A percentile compares a stretch with the other conserved stretches of the same genome.
These are phyloP conservation scores for Prionailurus bengalensis DNA, from an alignment of 2,113 vertebrate species.

Conservation along the genomic window DNA sequence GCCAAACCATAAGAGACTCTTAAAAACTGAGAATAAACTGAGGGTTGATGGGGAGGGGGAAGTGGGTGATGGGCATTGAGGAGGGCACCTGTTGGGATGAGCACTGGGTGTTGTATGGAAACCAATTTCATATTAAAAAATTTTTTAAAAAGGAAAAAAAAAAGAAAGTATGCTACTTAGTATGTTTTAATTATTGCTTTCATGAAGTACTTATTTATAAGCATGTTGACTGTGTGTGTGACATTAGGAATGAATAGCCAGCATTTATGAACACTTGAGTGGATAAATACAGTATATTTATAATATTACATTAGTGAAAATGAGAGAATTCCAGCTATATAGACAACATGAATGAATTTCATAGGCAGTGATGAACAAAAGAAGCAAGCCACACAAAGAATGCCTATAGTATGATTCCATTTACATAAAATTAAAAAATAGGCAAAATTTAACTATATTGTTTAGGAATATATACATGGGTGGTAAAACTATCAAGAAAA, in stretches of 20 bases:
- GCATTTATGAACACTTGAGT: neutral
- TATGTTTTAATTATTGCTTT: neutral
- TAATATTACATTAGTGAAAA: neutral
- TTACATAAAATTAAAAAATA: neutral
- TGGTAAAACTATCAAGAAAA: neutral
- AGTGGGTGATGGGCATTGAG: too few species aligned
- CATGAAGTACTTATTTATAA: neutral
- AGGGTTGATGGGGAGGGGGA: too few species aligned
- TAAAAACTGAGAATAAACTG: too few species aligned
- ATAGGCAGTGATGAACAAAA: neutral
- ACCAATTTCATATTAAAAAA: too few species aligned
- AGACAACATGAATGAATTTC: neutral
- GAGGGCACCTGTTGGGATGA: too few species aligned
- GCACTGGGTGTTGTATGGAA: too few species aligned
- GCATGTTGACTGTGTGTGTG: neutral
- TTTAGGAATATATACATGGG: neutral
- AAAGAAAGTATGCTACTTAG: neutral
- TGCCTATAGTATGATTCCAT: neutral
- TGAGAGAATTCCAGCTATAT: neutral
- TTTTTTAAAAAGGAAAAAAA: accelerated
- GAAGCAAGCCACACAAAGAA: neutral
- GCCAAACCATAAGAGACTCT: too few species aligned
- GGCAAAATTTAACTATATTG: neutral
- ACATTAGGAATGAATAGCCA: neutral
- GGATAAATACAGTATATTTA: neutral